Evolutionary conservation across 35 echinoderm and acorn worm species (phyloP), one percentile per base, ranked within the genome.

Genomic region (Amphiura filiformis): DNA sequence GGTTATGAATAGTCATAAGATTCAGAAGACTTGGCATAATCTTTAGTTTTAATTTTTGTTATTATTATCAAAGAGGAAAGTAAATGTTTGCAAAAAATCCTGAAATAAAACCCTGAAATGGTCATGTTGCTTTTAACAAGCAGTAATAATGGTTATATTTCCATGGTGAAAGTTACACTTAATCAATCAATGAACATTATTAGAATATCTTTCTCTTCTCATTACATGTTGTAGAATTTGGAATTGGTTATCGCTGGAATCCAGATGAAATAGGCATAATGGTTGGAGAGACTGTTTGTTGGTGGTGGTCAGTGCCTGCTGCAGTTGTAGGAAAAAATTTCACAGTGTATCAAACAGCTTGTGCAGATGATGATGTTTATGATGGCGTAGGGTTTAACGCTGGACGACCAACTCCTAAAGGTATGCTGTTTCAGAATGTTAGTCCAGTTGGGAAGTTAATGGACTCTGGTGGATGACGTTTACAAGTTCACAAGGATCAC

Each of bases 161-260:
- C n/a, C n/a, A n/a, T n/a, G n/a, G n/a, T n/a, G n/a, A n/a, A n/a
- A n/a, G n/a, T n/a, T n/a, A n/a, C n/a, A n/a, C n/a, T n/a, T n/a
- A n/a, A n/a, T n/a, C n/a, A n/a, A n/a, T n/a, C n/a, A n/a, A n/a
- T n/a, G n/a, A n/a, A n/a, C n/a, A n/a, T n/a, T n/a, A n/a, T 80
- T 34, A 4, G 34, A 1, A 35, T 3, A 18, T 36, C 13, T 26
- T 81, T 82, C 35, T 34, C 47, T 76, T 76, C n/a, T n/a, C n/a
- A n/a, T n/a, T n/a, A n/a, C n/a, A 18, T 44, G 31, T 36, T 41
- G 23, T 39, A 94, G 93, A n/a, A 11, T 87, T 82, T 78, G 93
- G 93, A 12, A 33, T 90, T 17, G 93, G 93, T 38, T 94, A 94
- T 44, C 78, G 82, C 33, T 94, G 88, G 88, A 65, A 90, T 83